Conservation (phyloP, 2,888 invertebrate genomes). For the Platypus cylindrus region DNA sequence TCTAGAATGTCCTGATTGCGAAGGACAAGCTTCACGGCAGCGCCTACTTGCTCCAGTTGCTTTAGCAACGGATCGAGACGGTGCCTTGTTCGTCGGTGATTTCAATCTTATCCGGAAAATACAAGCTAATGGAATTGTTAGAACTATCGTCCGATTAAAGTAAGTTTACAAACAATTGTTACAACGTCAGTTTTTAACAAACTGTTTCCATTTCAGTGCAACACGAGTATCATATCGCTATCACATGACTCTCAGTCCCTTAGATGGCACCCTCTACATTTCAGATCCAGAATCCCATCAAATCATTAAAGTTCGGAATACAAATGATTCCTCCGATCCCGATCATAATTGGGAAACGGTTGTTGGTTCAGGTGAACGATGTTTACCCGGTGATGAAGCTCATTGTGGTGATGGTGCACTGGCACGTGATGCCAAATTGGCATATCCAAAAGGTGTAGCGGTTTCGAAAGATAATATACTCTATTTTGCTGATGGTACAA, state of each 20-base stretch:
- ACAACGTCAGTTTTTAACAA: background rate
- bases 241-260: conserved; percentile 89
- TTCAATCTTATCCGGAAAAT: conserved; percentile 87
- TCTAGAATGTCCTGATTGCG: conserved; percentile 69
- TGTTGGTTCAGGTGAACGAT: conserved; percentile 89
- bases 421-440: conserved; percentile 85
- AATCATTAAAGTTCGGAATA: conserved; percentile 75
- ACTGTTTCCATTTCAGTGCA: conserved; percentile 48
- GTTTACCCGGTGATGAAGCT: conserved; percentile 84
- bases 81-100: conserved; percentile 89
- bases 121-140: conserved; percentile 70
- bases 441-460: conserved; percentile 93
- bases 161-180: conserved; percentile 36
- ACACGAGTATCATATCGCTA: conserved; percentile 92
- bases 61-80: conserved; percentile 81
- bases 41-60: conserved; percentile 86
- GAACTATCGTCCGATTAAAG: conserved; percentile 70
- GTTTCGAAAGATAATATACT: conserved; percentile 84
- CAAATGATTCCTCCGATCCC: conserved; percentile 70
- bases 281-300: conserved; percentile 94
- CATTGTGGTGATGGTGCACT: conserved; percentile 93
- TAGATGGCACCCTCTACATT: conserved; percentile 87
- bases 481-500: conserved; percentile 93
- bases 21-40: conserved; percentile 66
- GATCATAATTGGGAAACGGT: conserved; percentile 91